Base-by-base conservation (phyloP, 2,113 vertebrate genomes). In the Mormyrus iriodes region DNA sequence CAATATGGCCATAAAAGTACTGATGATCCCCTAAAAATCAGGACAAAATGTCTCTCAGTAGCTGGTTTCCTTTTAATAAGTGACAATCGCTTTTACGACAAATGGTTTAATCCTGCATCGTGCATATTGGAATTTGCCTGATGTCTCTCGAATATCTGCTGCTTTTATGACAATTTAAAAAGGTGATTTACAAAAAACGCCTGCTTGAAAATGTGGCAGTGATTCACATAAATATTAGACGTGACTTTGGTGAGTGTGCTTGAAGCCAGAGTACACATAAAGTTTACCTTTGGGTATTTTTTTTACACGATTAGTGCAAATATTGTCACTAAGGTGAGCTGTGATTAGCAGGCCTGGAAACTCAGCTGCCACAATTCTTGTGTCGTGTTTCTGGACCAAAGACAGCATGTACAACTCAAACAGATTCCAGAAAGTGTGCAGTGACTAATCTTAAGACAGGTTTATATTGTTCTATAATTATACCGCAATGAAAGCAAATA, bases 371-470 rank as follows among this genome's bases (percentile, higher is more conserved):
- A 35, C 51, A 6, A 48, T 53, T 19, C 31, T 51, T 84, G 35
- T 82, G 65, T 58, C 42, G 69, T 48, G 88, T 58, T 52, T 39
- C 65, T 51, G 65, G 48, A 44, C 87, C 21, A 88, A 73, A 88
- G 46, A 52, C 65, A 88, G 24, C 46, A 15, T 31, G n/a, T 31
- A 49, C 48, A 76, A 35, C 35, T 39, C 49, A 88, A 55, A 83
- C 52, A 35, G 12, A 73, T 83, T 88, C 76, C 88, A 88, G 88
- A 82, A 48, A 88, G 15, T 52, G 31, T 31, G 27, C 31, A 52
- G 31, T 46, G 24, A 76, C 17, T 52, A 69, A 69, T 31, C 61
- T 31, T 69, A 69, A 73, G 27, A 88, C 27, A 86, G 35, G 17
- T 31, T 24, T 44, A 79, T 49, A n/a, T 82, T n/a, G 19, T 46